Evolutionary conservation across 2,888 invertebrate genomes (phyloP), one percentile per base, ranked within the genome.

Genomic region (Ceriagrion tenellum): DNA sequence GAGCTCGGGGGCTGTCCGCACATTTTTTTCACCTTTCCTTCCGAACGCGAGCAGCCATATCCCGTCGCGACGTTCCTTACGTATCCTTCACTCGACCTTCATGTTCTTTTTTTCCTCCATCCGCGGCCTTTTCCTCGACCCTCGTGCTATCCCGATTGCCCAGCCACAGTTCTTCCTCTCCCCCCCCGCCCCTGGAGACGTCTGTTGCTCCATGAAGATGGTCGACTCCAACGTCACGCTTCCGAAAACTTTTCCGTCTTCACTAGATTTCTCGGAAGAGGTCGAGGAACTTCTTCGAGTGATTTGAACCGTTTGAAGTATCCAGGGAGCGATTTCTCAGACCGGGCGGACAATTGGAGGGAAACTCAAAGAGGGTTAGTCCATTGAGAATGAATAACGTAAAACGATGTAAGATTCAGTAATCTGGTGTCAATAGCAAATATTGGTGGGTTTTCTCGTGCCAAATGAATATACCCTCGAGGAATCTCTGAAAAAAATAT

Each of bases 181-280:
- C n/a, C n/a, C n/a, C n/a, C n/a, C 16, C 16, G 56, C 56, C 69
- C 69, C 69, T 0, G 1, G 69, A 69, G 69, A 69, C 69, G 10
- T 69, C 23, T 69, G 18, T 69, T 69, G n/a, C 69, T 23, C 69
- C 18, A 69, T 69, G 69, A 26, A 20, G 26, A n/a, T 69, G 69
- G n/a, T 26, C 26, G 23, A 69, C 69, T 69, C n/a, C 59, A 16
- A 69, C 69, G 69, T 8, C 12, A 26, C 18, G 69, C 69, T 10
- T 69, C n/a, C 3, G 69, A 69, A 69, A 69, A 69, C 69, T 69
- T 69, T 69, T 69, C 69, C 69, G n/a, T 69, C 69, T 69, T 69
- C 18, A 69, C 18, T 69, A 20, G 59, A 59, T 59, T 18, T 6
- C 59, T 59, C 59, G 59, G 59, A 23, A 69, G 26, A 69, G 69